Conservation (phyloP, 2,888 invertebrate genomes). For the Onthophagus sagittarius region DNA sequence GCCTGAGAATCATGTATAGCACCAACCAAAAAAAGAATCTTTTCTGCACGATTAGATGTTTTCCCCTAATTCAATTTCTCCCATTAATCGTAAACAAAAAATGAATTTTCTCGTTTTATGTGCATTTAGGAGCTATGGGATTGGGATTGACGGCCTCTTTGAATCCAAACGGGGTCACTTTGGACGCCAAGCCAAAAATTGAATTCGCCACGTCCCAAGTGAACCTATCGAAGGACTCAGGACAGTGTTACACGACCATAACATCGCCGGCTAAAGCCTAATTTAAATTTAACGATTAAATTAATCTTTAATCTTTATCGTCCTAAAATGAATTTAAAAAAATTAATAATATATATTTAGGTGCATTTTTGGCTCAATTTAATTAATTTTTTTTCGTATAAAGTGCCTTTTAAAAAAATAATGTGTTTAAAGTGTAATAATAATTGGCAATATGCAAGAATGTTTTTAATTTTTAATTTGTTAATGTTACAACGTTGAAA, state of each 20-base stretch:
- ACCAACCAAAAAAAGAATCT: not conserved
- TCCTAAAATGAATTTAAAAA: not conserved
- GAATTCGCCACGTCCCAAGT: slow-evolving; percentile 47
- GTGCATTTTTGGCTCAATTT: not conserved
- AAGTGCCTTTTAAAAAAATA: not conserved
- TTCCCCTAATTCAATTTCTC: not conserved
- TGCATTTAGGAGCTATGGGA: slow-evolving; percentile 26
- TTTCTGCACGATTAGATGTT: not conserved
- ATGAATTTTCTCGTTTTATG: slow-evolving; percentile 7
- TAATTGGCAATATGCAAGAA: not conserved
- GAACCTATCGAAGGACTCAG: slow-evolving; percentile 40
- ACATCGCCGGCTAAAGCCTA: slow-evolving; percentile 29
- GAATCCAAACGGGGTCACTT: slow-evolving; percentile 61
- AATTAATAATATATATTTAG: no score
- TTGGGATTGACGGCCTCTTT: slow-evolving; percentile 62
- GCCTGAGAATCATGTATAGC: no score
- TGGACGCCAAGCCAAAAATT: slow-evolving; percentile 57
- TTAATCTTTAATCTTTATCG: not conserved
- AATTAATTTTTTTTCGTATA: not conserved
- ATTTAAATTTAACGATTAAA: not conserved
- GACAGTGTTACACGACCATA: slow-evolving; percentile 41
- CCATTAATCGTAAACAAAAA: not conserved
- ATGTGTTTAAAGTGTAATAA: not conserved
- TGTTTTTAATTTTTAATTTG: not conserved
- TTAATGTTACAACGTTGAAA: no score